Conservation (phyloP, 2,797 vertebrate species). For the Champsocephalus gunnari region DNA sequence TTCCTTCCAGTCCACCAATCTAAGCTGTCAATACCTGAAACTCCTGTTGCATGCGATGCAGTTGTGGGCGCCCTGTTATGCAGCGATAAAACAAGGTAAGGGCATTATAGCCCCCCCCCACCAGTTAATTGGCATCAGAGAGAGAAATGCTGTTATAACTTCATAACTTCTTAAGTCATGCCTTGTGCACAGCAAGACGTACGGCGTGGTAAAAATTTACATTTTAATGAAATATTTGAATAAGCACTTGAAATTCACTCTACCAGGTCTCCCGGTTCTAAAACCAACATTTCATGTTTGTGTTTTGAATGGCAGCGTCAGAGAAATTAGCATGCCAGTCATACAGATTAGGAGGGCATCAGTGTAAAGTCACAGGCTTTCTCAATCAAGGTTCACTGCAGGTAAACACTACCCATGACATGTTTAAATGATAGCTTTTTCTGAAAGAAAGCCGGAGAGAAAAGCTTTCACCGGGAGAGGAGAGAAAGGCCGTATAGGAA, state of each 20-base stretch:
- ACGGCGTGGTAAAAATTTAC: conserved; percentile 87
- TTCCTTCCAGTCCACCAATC: conserved; percentile 57
- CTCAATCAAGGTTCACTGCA: conserved; percentile 85
- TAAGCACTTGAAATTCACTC: conserved; percentile 91
- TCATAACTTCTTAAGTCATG: conserved; percentile 90
- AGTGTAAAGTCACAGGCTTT: conserved; percentile 85
- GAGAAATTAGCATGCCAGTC: conserved; percentile 88
- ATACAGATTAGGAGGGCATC: conserved; percentile 87
- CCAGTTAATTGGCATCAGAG: conserved; percentile 86
- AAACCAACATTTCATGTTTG: conserved; percentile 90
- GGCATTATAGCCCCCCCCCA: conserved; percentile 72
- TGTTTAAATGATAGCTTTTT: conserved; percentile 80
- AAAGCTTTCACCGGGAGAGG: conserved; percentile 48
- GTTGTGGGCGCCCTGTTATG: conserved; percentile 76
- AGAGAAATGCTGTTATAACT: conserved; percentile 84
- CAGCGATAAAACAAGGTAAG: conserved; percentile 85
- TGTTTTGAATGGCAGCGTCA: conserved; percentile 90
- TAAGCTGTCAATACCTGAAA: conserved; percentile 78
- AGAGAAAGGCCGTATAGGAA: conserved; percentile 53
- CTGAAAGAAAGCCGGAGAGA: conserved; percentile 30
- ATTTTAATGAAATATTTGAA: conserved; percentile 94
- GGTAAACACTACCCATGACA: conserved; percentile 86
- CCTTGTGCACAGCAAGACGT: conserved; percentile 87
- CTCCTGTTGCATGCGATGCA: conserved; percentile 79
- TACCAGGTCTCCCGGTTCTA: conserved; percentile 84